These are phyloP conservation scores for Rhaphigaster nebulosa DNA, from an alignment of 2,888 invertebrate genomes.

Conservation along the genomic window DNA sequence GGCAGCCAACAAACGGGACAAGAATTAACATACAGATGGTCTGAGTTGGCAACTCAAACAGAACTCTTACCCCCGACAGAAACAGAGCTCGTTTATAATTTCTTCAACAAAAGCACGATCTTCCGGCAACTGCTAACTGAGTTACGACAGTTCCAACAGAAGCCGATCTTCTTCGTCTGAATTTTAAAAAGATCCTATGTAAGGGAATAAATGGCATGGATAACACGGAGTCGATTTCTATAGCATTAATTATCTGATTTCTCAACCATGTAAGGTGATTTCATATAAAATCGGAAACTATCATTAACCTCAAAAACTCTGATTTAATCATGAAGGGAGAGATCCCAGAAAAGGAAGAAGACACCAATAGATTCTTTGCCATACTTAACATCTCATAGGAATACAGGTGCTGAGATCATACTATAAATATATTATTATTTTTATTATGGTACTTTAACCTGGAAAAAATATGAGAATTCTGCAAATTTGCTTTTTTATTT, in stretches of 20 bases:
- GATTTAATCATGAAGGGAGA: too few species aligned
- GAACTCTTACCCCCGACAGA: neutral
- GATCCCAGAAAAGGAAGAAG: too few species aligned
- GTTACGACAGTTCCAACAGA: neutral
- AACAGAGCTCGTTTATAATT: neutral
- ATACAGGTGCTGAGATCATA: too few species aligned
- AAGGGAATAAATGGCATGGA: neutral
- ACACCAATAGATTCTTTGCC: too few species aligned
- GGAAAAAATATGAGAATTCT: too few species aligned
- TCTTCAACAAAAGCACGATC: conserved; percentile 17
- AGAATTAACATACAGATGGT: conserved; percentile 8
- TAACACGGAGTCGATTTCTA: neutral
- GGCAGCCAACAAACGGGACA: neutral
- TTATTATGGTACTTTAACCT: too few species aligned
- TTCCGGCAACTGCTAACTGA: neutral
- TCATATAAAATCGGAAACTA: too few species aligned
- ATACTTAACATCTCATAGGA: too few species aligned
- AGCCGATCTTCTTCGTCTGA: neutral
- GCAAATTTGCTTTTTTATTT: too few species aligned
- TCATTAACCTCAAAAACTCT: too few species aligned
- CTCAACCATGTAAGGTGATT: neutral
- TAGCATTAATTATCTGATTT: neutral
- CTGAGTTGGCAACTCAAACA: conserved; percentile 7
- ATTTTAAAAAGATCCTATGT: neutral
- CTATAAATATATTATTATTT: too few species aligned